phyloP scores from a whole-genome alignment of 1,140 invertebrate species.

The Heliothis subflexa region DNA sequence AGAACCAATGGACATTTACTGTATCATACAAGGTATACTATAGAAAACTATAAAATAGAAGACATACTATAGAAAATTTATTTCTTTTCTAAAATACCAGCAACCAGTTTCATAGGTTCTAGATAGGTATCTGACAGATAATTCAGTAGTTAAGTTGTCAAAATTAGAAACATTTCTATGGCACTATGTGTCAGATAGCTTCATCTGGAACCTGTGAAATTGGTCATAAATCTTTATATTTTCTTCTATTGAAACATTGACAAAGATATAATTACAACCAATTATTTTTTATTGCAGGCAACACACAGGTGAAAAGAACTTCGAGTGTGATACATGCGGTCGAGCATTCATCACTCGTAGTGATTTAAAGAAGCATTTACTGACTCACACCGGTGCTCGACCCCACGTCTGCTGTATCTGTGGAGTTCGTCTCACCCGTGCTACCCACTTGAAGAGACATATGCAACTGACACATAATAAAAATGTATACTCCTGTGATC shows the following conservation, averaged over 20 bases:
- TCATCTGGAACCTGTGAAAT: too few relatives aligned
- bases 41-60: conserved; percentile 76
- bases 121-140: too few relatives aligned
- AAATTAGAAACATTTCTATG: too few relatives aligned
- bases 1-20: conserved; percentile 79
- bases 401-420: conserved; percentile 89
- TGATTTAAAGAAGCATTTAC: conserved; percentile 87
- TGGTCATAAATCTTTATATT: too few relatives aligned
- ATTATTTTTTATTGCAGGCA: conserved; percentile 69
- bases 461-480: conserved; percentile 66
- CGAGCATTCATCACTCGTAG: conserved; percentile 79
- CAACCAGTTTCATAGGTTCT: too few relatives aligned
- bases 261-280: background rate
- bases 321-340: conserved; percentile 85
- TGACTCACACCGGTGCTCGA: conserved; percentile 89
- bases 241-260: background rate
- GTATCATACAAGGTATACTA: conserved; percentile 85
- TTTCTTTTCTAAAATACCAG: too few relatives aligned
- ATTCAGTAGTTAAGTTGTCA: too few relatives aligned
- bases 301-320: conserved; percentile 89
- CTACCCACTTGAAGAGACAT: conserved; percentile 79
- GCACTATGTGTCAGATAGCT: too few relatives aligned
- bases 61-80: conserved; percentile 63
- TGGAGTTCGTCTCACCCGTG: conserved; percentile 86
- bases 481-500: conserved; percentile 57